phyloP scores from a whole-genome alignment of 2,888 invertebrate species.

The Apamea sordens region DNA sequence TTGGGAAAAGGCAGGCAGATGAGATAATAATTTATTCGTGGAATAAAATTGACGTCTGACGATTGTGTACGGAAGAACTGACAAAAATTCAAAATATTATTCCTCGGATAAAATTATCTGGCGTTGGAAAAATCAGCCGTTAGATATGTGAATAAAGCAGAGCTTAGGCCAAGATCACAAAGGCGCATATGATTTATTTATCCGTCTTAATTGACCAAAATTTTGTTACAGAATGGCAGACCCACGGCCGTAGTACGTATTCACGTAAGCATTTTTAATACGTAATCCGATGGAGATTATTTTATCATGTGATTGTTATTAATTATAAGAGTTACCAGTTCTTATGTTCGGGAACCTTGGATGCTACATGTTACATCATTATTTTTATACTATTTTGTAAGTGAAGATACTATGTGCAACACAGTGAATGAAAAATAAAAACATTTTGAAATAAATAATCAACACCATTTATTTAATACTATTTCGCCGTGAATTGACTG shows the following conservation, averaged over 20 bases:
- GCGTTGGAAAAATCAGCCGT: too few relatives aligned
- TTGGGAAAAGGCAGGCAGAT: too few relatives aligned
- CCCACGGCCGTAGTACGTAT: conserved; percentile 77
- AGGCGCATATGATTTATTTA: not conserved
- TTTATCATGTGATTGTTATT: conserved; percentile 61
- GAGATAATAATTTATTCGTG: too few relatives aligned
- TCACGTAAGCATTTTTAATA: conserved; percentile 62
- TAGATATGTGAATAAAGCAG: not conserved
- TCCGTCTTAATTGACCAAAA: conserved; percentile 5
- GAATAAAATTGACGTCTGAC: too few relatives aligned
- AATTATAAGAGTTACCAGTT: conserved; percentile 42
- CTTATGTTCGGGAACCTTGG: conserved; percentile 21
- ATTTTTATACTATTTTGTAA: conserved; percentile 48
- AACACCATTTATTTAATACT: conserved; percentile 88
- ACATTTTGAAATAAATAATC: conserved; percentile 76
- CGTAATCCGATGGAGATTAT: conserved; percentile 66
- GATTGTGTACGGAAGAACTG: too few relatives aligned
- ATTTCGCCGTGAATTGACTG: conserved; percentile 79
- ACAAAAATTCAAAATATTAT: too few relatives aligned
- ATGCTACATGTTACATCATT: conserved; percentile 43
- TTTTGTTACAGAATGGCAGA: conserved; percentile 85
- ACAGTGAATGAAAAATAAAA: conserved; percentile 55
- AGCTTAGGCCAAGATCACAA: too few relatives aligned
- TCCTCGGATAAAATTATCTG: too few relatives aligned
- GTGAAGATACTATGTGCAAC: conserved; percentile 1